These are phyloP conservation scores for Leptodactylus fallax DNA, from an alignment of 2,797 vertebrate genomes.

Conservation along the genomic window DNA sequence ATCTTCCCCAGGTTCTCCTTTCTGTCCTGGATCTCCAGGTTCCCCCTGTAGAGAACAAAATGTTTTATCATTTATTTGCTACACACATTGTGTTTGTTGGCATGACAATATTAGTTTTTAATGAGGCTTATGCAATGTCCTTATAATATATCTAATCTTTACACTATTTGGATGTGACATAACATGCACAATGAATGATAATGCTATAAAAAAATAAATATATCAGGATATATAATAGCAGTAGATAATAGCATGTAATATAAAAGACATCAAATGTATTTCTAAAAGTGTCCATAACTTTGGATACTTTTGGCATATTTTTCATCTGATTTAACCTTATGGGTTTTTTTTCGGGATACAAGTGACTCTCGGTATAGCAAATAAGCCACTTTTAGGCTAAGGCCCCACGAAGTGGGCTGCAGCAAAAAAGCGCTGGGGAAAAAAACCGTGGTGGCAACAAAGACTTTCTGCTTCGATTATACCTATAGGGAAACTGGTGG, in stretches of 20 bases:
- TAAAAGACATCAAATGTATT: neutral
- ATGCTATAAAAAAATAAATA: neutral
- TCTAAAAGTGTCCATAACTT: neutral
- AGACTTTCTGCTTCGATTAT: no score
- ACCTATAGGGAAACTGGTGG: no score
- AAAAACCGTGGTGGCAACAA: no score
- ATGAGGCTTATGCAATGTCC: no score
- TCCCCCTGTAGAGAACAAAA: constrained; percentile 78
- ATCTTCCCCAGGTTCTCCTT: constrained; percentile 72
- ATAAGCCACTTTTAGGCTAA: no score
- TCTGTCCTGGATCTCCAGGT: constrained; percentile 76
- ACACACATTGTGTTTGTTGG: neutral
- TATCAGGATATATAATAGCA: neutral
- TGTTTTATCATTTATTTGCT: neutral
- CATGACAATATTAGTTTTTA: neutral
- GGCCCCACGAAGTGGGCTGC: no score
- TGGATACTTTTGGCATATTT: neutral
- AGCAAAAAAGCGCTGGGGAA: no score
- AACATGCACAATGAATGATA: neutral
- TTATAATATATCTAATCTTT: neutral
- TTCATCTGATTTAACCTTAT: neutral
- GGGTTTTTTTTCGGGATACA: neutral
- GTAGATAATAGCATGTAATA: neutral
- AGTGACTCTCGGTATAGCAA: neutral
- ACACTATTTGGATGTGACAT: neutral